A percentile compares a stretch with the other conserved stretches of the same genome.
Conservation (phyloP, 2,888 invertebrate genomes). For the Apotomis capreana region DNA sequence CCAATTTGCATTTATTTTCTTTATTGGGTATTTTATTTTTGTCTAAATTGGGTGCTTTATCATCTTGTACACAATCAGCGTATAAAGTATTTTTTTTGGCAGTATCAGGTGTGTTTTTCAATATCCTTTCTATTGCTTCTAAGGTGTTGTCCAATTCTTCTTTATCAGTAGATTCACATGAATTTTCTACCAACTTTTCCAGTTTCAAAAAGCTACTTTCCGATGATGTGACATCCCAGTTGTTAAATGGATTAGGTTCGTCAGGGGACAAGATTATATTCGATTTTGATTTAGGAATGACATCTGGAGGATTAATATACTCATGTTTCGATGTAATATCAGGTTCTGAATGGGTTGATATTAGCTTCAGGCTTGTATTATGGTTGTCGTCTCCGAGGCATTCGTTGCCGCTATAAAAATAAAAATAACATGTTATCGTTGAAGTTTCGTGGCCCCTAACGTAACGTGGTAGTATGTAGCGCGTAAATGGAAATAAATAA, state of each 20-base stretch:
- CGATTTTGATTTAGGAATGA: slow-evolving; percentile 41
- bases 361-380: slow-evolving; percentile 59
- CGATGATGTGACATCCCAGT: slow-evolving; percentile 48
- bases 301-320: slow-evolving; percentile 40
- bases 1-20: slow-evolving; percentile 10
- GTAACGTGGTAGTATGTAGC: too few relatives aligned
- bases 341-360: slow-evolving; percentile 68
- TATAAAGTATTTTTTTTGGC: slow-evolving; percentile 28
- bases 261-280: slow-evolving; percentile 42
- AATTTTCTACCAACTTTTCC: slow-evolving; percentile 60
- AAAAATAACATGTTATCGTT: not conserved
- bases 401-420: slow-evolving; percentile 15
- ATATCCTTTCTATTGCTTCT: slow-evolving; percentile 64
- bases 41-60: slow-evolving; percentile 15
- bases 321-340: slow-evolving; percentile 51
- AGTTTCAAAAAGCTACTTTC: slow-evolving; percentile 66
- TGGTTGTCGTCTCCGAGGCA: slow-evolving; percentile 44
- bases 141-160: slow-evolving; percentile 62
- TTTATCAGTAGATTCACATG: slow-evolving; percentile 52
- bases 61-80: slow-evolving; percentile 14
- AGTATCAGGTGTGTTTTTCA: slow-evolving; percentile 56
- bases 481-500: not conserved
- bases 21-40: not conserved
- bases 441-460: too few relatives aligned
- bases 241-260: slow-evolving; percentile 16